Percentiles rank a stretch among this genome's conserved stretches.
These are phyloP conservation scores for Staurois parvus DNA, from an alignment of 2,797 vertebrate genomes.

Conservation along the genomic window DNA sequence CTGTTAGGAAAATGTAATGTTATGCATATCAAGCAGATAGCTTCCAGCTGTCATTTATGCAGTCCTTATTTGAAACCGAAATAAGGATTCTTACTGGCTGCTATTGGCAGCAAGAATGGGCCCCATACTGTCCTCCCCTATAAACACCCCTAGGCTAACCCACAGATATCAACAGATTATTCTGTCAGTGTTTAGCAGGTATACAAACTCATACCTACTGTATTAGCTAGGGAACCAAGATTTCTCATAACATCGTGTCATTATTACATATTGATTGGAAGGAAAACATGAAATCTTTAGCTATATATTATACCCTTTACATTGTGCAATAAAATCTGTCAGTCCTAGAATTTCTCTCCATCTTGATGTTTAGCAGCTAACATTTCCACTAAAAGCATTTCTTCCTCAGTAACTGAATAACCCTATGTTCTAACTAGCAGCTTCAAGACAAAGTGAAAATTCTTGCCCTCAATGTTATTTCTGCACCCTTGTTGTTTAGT, in stretches of 20 bases:
- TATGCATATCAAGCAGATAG: too few species aligned
- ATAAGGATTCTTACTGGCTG: too few species aligned
- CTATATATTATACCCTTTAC: not conserved
- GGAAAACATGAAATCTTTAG: not conserved
- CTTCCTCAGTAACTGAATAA: not conserved
- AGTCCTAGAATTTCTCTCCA: not conserved
- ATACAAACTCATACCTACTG: not conserved
- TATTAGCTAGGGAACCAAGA: not conserved
- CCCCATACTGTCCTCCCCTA: not conserved
- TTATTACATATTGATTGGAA: not conserved
- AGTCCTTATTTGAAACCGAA: too few species aligned
- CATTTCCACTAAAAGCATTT: not conserved
- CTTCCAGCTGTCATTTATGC: too few species aligned
- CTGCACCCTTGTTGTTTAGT: not conserved
- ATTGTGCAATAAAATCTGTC: not conserved
- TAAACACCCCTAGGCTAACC: too few species aligned
- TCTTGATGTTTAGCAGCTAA: not conserved
- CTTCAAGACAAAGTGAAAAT: conserved; percentile 3
- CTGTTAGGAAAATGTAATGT: too few species aligned
- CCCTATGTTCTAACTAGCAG: not conserved
- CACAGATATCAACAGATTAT: too few species aligned
- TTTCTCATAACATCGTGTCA: not conserved
- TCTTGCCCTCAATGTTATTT: not conserved
- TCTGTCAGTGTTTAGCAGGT: not conserved
- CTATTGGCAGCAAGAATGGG: too few species aligned